Percentiles rank a stretch among this genome's conserved stretches.
These are phyloP conservation scores for Drosophila nikananu DNA, from an alignment of 1,140 invertebrate species.

Conservation along the genomic window DNA sequence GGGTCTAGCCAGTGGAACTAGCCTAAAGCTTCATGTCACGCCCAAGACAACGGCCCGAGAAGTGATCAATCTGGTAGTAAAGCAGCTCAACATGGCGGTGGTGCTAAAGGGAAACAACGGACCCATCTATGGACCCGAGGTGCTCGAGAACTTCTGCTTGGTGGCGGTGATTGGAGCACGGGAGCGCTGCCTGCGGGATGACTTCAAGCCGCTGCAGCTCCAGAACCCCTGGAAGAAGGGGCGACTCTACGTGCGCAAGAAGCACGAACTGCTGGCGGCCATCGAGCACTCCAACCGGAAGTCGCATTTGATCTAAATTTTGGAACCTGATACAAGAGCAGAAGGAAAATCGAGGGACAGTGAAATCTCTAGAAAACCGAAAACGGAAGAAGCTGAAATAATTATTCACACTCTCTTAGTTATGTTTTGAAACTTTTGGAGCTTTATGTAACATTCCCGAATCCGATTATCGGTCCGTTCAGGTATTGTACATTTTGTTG, in stretches of 20 bases:
- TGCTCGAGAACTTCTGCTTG: constrained; percentile 94
- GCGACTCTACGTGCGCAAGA: constrained; percentile 94
- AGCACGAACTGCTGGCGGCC: constrained; percentile 94
- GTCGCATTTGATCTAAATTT: constrained; percentile 85
- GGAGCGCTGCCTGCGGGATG: constrained; percentile 95
- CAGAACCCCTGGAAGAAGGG: constrained; percentile 98
- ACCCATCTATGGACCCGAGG: constrained; percentile 93
- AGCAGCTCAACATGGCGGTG: constrained; percentile 97
- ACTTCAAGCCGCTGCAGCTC: constrained; percentile 95
- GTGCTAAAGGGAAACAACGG: constrained; percentile 91
- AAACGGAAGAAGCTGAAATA: constrained; percentile 1
- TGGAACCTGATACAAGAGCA: not conserved
- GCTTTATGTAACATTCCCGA: not conserved
- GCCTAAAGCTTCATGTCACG: constrained; percentile 96
- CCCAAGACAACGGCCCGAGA: constrained; percentile 95
- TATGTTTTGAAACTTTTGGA: constrained; percentile 9
- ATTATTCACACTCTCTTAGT: constrained; percentile 4
- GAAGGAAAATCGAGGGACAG: not conserved
- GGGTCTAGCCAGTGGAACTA: constrained; percentile 95
- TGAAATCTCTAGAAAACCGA: constrained; percentile 19
- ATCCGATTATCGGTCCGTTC: constrained; percentile 6
- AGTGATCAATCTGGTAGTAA: constrained; percentile 96
- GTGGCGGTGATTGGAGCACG: constrained; percentile 97
- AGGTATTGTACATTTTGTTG: constrained; percentile 40
- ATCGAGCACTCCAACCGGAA: constrained; percentile 93